Percentiles rank a stretch among this genome's conserved stretches.
These are phyloP conservation scores for Oenanthe oenanthe DNA, from an alignment of 2,113 vertebrate genomes.

Conservation along the genomic window DNA sequence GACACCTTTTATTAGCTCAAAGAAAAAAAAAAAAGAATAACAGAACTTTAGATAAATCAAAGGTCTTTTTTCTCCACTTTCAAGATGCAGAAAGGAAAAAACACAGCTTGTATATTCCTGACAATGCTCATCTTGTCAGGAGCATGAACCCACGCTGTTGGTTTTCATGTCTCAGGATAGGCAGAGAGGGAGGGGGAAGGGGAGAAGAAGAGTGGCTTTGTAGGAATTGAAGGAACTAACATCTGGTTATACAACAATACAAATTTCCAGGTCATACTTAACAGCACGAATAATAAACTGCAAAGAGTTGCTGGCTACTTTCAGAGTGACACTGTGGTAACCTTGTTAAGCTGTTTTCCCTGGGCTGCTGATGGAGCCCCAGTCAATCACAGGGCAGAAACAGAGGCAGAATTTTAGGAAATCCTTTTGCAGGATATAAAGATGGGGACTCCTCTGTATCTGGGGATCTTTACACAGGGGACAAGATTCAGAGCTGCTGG, in stretches of 20 bases:
- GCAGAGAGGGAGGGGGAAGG: neutral
- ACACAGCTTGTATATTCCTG: conserved; percentile 38
- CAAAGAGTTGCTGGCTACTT: conserved; percentile 13
- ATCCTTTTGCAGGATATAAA: neutral
- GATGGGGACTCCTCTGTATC: neutral
- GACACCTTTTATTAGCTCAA: conserved; percentile 63
- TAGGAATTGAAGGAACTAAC: conserved; percentile 1
- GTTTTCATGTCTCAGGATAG: neutral
- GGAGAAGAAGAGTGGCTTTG: neutral
- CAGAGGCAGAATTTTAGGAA: neutral
- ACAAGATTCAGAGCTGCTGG: neutral
- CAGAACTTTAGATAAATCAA: conserved; percentile 31
- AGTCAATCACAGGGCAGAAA: neutral
- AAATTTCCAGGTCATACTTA: conserved; percentile 53
- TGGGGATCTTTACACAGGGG: neutral
- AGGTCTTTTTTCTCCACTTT: conserved; percentile 45
- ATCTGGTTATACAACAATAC: conserved; percentile 22
- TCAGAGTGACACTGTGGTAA: neutral
- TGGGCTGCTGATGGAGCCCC: neutral
- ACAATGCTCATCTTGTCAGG: conserved; percentile 51
- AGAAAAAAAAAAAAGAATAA: conserved; percentile 12
- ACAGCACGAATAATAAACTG: conserved; percentile 36
- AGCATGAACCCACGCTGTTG: neutral
- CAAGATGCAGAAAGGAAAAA: conserved; percentile 50
- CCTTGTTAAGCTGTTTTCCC: neutral